Evolutionary conservation across 2,113 vertebrate genomes (phyloP).

Genomic region (Balaenoptera acutorostrata): DNA sequence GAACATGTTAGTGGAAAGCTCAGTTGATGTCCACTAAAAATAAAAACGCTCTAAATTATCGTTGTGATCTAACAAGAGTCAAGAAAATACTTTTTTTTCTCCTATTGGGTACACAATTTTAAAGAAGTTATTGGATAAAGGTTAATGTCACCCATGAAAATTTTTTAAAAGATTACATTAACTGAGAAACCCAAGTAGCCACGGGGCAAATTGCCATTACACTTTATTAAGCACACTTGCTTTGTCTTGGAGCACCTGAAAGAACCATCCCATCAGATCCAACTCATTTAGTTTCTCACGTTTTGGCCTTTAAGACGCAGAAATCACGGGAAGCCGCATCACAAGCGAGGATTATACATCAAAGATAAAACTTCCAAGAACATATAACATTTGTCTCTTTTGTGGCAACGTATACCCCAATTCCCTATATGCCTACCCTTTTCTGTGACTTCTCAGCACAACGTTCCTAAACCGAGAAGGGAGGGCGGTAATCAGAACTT

Average conservation of each 20-base stretch:
- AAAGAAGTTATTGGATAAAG: not conserved
- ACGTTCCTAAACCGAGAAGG: slow-evolving; percentile 53
- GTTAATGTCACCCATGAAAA: not conserved
- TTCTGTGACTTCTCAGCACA: slow-evolving; percentile 47
- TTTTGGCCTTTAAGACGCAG: not conserved
- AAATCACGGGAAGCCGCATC: not conserved
- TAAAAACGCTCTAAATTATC: not conserved
- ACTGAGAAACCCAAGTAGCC: not conserved
- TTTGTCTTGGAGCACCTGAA: slow-evolving; percentile 8
- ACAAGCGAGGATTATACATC: not conserved
- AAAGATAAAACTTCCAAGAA: not conserved
- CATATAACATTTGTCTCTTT: not conserved
- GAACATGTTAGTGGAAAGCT: not conserved
- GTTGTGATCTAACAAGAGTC: not conserved
- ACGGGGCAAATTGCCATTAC: not conserved
- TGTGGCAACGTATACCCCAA: not conserved
- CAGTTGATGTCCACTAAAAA: not conserved
- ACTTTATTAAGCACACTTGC: not conserved
- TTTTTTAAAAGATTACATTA: not conserved
- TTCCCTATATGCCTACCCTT: slow-evolving; percentile 55
- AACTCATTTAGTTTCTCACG: not conserved
- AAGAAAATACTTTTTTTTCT: not conserved
- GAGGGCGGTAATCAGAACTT: slow-evolving; percentile 44
- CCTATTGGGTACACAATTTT: not conserved
- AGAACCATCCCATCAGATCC: not conserved